Base-by-base conservation (phyloP, 2,888 invertebrate species). In the Philonicus albiceps region DNA sequence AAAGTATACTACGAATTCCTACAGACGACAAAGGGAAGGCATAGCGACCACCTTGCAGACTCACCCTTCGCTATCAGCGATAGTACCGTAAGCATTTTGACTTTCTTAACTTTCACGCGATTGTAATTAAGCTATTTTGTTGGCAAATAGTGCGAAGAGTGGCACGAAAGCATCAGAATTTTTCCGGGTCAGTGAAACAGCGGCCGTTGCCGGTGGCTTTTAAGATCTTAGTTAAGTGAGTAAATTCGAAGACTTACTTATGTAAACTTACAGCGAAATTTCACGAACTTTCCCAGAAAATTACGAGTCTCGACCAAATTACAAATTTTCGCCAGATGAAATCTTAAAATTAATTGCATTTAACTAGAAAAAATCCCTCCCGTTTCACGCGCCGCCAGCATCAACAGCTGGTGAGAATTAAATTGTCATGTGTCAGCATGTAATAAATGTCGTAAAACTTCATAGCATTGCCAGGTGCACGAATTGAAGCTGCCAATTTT, bases 61-160 rank as follows among this genome's bases (percentile, higher is more conserved):
- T 87, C 80, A 87, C 87, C 87, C 80, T 74, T 87, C 27, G 87
- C 43, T 4, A 85, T 37, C 8, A 87, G n/a, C 27, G 73, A 55
- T 37, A 87, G 37, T 55, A 80, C 6, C 13, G 87, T 85, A 74
- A 87, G 85, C 87, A 87, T 87, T 84, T 84, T 73, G 40, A 3
- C 37, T 30, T 49, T 64, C 7, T 64, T 11, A 64, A 64, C 19
- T 22, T 22, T 64, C 64, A 64, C 64, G 64, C 64, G 22, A 64
- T 27, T 27, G 64, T 64, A 64, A 64, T 64, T 64, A 64, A 64
- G 64, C 27, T 64, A 64, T 22, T 49, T 64, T 64, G 64, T 64
- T 64, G 64, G 27, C 64, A 64, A 64, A 64, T 27, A 64, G 3
- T 64, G 19, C 13, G 64, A 53, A 53, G 11, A 55, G 27, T 27